Evolutionary conservation across 2,797 vertebrate genomes (phyloP).

Genomic region (Chiloscyllium punctatum): DNA sequence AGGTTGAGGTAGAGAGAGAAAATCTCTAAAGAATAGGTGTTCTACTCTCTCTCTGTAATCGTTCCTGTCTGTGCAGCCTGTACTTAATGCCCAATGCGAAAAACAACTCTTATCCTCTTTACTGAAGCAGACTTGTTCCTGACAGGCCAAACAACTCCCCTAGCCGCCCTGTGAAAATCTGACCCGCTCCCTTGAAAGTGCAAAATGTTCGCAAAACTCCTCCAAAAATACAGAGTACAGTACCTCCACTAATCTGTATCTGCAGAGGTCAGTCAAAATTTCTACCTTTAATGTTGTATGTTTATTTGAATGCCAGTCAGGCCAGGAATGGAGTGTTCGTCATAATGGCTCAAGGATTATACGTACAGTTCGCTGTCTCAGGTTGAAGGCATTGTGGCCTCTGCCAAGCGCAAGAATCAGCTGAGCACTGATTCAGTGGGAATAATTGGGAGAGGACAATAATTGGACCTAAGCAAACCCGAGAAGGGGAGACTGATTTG

Average conservation of each 20-base stretch:
- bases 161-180: not conserved
- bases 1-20: not conserved
- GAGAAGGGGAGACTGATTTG: not conserved
- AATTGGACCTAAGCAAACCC: not conserved
- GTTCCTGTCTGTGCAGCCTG: not conserved
- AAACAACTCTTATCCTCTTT: not conserved
- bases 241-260: not conserved
- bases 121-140: not conserved
- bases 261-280: not conserved
- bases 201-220: not conserved
- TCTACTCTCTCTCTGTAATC: not conserved
- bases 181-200: not conserved
- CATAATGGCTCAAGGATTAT: too few relatives aligned
- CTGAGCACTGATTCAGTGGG: too few relatives aligned
- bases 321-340: too few relatives aligned
- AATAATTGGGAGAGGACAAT: too few relatives aligned
- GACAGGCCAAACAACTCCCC: too few relatives aligned
- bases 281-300: not conserved
- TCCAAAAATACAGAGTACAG: not conserved
- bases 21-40: not conserved
- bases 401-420: too few relatives aligned
- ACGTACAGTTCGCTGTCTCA: too few relatives aligned
- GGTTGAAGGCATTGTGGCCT: too few relatives aligned
- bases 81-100: not conserved
- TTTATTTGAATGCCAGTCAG: not conserved